Evolutionary conservation across 2,797 vertebrate genomes (phyloP), one percentile per base, ranked within the genome.

Genomic region (Etheostoma nigrum): DNA sequence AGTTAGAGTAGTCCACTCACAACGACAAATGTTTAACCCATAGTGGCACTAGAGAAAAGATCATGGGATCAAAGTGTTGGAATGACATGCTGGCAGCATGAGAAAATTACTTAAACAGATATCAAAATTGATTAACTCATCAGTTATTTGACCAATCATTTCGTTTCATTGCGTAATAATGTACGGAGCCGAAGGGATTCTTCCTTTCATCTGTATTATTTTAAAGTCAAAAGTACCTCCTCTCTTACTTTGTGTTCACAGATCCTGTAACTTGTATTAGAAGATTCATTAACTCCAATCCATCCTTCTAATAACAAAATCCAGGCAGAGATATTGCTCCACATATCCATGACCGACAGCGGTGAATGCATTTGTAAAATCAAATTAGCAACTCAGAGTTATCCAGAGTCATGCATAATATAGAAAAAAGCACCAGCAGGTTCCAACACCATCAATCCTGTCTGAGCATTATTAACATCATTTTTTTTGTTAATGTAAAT

Each of bases 401-500:
- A 72, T 63, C 51, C 23, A 27, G 40, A 81, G 27, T 61, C 5
- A 6, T 36, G 4, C 18, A 72, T 70, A 67, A 48, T 49, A 57
- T 42, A 72, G 60, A 12, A 49, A 33, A 60, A 72, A 76, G 72
- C 53, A 72, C 6, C 51, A 71, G 58, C 67, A 72, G 53, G 42
- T 49, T 76, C 71, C 60, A 27, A 60, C 58, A 80, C 61, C 45
- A 78, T 68, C 66, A 78, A 49, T 53, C 67, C 57, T 65, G 11
- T 74, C 64, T 55, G 19, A 68, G 53, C 44, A 59, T 58, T 69
- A 55, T 77, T 45, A 44, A 30, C 21, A 44, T 64, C n/a, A 53
- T 64, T 5, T 68, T 70, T 67, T 68, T 63, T 81, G 55, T 74
- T 70, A 60, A 82, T 86, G 59, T 76, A 84, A 79, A 83, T 79